These are phyloP conservation scores for Drosophila monieri DNA, from an alignment of 2,888 invertebrate genomes.

Conservation along the genomic window DNA sequence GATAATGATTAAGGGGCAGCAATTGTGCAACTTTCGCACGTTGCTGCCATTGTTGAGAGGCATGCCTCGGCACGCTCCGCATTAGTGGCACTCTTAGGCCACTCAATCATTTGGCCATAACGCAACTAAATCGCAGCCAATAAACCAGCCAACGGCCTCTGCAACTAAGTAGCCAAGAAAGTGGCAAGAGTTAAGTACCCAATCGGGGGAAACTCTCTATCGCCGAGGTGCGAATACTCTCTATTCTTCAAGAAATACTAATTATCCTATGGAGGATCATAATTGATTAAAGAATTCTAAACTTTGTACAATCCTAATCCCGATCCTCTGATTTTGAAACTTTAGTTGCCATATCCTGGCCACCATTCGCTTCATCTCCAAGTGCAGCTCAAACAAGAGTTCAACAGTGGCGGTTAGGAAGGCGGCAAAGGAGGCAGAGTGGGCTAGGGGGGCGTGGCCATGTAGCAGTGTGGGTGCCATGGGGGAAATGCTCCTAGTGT, in stretches of 20 bases:
- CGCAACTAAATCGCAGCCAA: constrained; percentile 53
- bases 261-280: no score
- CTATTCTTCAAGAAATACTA: not conserved
- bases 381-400: constrained; percentile 52
- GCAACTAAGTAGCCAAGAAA: constrained; percentile 40
- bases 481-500: constrained; percentile 56
- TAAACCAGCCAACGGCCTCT: constrained; percentile 25
- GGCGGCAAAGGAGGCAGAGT: no score
- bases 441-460: not conserved
- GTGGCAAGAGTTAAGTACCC: constrained; percentile 12
- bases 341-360: no score
- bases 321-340: no score
- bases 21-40: constrained; percentile 20
- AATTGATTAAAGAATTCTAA: no score
- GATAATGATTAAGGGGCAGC: constrained; percentile 27
- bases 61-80: constrained; percentile 29
- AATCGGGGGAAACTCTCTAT: not conserved
- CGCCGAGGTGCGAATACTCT: constrained; percentile 5
- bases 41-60: constrained; percentile 28
- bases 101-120: constrained; percentile 57
- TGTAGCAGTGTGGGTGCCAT: constrained; percentile 25
- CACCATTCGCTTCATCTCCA: constrained; percentile 44
- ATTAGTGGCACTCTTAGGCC: constrained; percentile 46
- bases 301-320: no score
- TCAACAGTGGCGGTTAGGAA: not conserved